phyloP scores from a whole-genome alignment of 2,888 invertebrate species.

The Parnassius smintheus region DNA sequence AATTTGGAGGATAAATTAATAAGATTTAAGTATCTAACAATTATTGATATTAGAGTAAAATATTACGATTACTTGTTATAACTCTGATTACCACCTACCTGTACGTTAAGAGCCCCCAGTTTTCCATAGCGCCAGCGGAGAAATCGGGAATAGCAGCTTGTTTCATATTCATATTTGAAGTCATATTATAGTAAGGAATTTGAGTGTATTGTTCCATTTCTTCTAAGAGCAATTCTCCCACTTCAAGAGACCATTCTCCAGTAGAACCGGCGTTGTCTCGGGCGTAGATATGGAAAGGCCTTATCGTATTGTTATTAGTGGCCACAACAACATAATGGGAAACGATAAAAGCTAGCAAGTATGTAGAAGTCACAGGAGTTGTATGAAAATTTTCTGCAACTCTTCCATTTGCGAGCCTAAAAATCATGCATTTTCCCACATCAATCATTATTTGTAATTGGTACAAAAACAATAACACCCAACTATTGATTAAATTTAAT shows the following conservation, averaged over 20 bases:
- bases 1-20: no score
- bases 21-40: no score
- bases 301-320: slow-evolving; percentile 34
- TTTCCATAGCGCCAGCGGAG: slow-evolving; percentile 91
- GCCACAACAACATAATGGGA: slow-evolving; percentile 83
- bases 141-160: slow-evolving; percentile 91
- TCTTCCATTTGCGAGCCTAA: slow-evolving; percentile 45
- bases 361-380: slow-evolving; percentile 88
- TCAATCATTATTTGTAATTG: no score
- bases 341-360: slow-evolving; percentile 91
- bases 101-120: slow-evolving; percentile 92
- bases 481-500: no score
- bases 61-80: no score
- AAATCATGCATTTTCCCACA: slow-evolving; percentile 13
- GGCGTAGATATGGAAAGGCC: slow-evolving; percentile 69
- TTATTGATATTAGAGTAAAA: no score
- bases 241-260: slow-evolving; percentile 67
- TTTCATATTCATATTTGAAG: slow-evolving; percentile 77
- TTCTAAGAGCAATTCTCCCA: slow-evolving; percentile 68
- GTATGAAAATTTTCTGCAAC: slow-evolving; percentile 70
- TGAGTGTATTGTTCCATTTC: slow-evolving; percentile 82
- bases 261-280: slow-evolving; percentile 60
- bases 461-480: no score
- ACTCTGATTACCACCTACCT: slow-evolving; percentile 58
- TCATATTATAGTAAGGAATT: slow-evolving; percentile 75